Evolutionary conservation across 2,797 vertebrate species (phyloP).

Genomic region (Prionace glauca): DNA sequence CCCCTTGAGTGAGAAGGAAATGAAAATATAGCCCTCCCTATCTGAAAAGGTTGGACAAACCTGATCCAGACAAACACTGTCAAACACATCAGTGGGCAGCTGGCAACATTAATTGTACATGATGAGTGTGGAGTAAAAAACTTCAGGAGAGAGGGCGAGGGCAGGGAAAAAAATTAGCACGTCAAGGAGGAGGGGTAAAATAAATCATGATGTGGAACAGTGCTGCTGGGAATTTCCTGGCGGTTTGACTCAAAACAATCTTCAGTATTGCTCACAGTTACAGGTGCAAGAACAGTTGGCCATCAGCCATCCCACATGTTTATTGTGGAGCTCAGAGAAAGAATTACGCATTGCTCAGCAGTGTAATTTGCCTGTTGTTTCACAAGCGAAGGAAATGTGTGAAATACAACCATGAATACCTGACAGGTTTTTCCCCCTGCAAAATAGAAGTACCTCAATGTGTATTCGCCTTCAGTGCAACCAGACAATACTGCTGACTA

Average conservation of each 20-base stretch:
- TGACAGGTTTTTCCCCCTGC: background rate
- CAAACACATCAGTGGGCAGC: background rate
- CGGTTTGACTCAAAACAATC: background rate
- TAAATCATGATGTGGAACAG: background rate
- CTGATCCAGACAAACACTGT: background rate
- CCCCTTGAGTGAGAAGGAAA: too few relatives aligned
- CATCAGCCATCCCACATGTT: background rate
- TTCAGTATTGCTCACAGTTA: slow-evolving; percentile 1
- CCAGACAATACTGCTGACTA: background rate
- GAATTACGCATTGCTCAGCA: slow-evolving; percentile 11
- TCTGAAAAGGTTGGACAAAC: too few relatives aligned
- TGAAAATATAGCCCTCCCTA: too few relatives aligned
- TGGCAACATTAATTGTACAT: background rate
- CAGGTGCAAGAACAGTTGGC: slow-evolving; percentile 12
- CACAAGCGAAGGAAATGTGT: background rate
- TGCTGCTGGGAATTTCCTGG: background rate
- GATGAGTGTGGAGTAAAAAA: background rate
- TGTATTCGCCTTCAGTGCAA: background rate
- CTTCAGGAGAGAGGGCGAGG: background rate
- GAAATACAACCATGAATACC: background rate
- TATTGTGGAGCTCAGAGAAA: background rate
- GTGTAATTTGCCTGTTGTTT: background rate
- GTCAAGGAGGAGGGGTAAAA: background rate
- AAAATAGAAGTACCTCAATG: background rate
- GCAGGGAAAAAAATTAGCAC: background rate